These are phyloP conservation scores for Papilio dardanus DNA, from an alignment of 1,140 invertebrate species.

Conservation along the genomic window DNA sequence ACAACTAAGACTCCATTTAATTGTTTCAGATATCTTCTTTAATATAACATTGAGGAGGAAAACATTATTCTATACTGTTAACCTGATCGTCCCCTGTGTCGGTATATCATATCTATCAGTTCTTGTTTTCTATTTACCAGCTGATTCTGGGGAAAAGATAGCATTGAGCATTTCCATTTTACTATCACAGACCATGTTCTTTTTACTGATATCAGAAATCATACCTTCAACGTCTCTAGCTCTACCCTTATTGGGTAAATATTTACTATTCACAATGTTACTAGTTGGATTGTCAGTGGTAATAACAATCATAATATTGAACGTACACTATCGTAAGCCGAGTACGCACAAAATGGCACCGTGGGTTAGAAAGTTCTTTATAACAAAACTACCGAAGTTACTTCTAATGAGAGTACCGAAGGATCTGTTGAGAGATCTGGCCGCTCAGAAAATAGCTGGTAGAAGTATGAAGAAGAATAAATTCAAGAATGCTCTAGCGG, in stretches of 20 bases:
- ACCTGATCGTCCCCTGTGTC: conserved; percentile 96
- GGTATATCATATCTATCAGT: conserved; percentile 96
- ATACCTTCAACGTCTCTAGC: conserved; percentile 99
- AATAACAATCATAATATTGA: conserved; percentile 98
- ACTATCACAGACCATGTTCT: conserved; percentile 99
- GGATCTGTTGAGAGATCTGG: conserved; percentile 89
- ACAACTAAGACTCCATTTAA: conserved; percentile 23
- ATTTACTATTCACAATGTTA: conserved; percentile 99
- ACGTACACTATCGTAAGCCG: conserved; percentile 99
- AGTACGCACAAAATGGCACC: conserved; percentile 98
- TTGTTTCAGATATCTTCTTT: conserved; percentile 95
- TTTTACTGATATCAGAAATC: conserved; percentile 98
- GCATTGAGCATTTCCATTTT: conserved; percentile 99
- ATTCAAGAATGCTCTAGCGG: conserved; percentile 86
- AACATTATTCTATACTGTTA: conserved; percentile 98
- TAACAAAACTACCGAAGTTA: conserved; percentile 91
- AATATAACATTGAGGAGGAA: conserved; percentile 97
- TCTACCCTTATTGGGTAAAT: conserved; percentile 98
- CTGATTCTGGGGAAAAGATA: conserved; percentile 99
- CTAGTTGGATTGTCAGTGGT: conserved; percentile 98
- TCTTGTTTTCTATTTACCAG: conserved; percentile 98
- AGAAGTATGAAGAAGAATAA: conserved; percentile 85
- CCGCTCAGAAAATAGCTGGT: conserved; percentile 88
- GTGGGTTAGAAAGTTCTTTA: conserved; percentile 95
- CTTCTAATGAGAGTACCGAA: conserved; percentile 94